Base-by-base conservation (phyloP, 2,797 vertebrate species). In the Streptopelia turtur region DNA sequence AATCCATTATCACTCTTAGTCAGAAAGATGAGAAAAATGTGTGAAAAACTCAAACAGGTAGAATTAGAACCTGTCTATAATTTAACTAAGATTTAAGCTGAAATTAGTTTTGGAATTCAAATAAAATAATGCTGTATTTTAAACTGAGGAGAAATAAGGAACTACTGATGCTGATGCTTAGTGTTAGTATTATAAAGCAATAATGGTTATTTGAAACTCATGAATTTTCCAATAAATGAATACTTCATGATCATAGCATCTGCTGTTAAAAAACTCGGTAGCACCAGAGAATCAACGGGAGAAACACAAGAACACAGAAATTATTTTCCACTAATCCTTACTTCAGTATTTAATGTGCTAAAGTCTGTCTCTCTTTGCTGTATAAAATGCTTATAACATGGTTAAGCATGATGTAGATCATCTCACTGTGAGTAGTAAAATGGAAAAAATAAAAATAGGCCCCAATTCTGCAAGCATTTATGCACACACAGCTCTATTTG, bases 1-100 rank as follows among this genome's bases (percentile, higher is more conserved):
- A 91, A 89, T 71, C 45, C 75, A 70, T 96, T 94, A 93, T 86
- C 50, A 6, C 49, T 77, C 56, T 80, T 16, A 1, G 3, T 80
- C 41, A 66, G 55, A 84, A 94, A 76, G 60, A 92, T 70, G 53
- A 90, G 55, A 43, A 94, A 84, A 92, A 90, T 43, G n/a, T 61
- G n/a, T 49, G 65, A 83, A 90, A 92, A 91, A 20, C 25, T 72
- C 61, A 83, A 88, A 59, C 47, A 82, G 87, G 63, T 87, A 84
- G 66, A 87, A 84, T 16, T n/a, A 52, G 35, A 89, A 59, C 1
- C 16, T 37, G 2, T 17, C n/a, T 74, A 20, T 80, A 28, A 66
- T 47, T 92, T 82, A 66, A 50, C 41, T 31, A 90, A 71, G n/a
- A 63, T 81, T 69, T 63, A 79, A 92, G 50, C 27, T 71, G n/a